Percentiles rank a stretch among this genome's conserved stretches.
phyloP scores from a whole-genome alignment of 2,113 vertebrate species.

The Chaenogobius annularis region DNA sequence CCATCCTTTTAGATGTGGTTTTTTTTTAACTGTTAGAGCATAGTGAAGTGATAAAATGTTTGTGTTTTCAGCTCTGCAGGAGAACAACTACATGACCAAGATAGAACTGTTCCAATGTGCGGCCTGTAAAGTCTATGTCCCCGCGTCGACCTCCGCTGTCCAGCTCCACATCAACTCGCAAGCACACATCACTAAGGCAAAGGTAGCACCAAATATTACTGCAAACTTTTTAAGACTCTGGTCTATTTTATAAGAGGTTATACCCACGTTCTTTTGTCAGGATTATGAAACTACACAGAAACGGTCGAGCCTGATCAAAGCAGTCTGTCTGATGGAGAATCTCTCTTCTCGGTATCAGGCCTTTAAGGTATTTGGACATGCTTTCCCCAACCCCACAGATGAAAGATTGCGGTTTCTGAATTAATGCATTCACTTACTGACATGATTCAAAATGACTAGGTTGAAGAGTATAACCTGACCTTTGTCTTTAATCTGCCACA shows the following conservation, averaged over 20 bases:
- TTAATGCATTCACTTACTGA: too few species aligned
- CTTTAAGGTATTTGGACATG: conserved; percentile 60
- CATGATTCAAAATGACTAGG: neutral
- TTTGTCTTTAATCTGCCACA: too few species aligned
- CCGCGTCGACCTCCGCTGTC: conserved; percentile 51
- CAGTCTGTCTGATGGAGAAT: conserved; percentile 59
- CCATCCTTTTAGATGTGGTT: neutral
- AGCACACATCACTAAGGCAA: conserved; percentile 53
- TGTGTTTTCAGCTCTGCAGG: conserved; percentile 52
- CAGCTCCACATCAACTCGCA: conserved; percentile 59
- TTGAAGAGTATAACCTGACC: neutral
- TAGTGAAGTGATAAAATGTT: neutral
- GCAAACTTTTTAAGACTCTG: neutral
- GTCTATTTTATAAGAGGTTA: neutral
- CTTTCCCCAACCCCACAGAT: too few species aligned
- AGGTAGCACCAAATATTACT: conserved; percentile 26
- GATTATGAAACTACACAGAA: conserved; percentile 55
- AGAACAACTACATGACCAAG: conserved; percentile 69
- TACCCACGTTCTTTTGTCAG: conserved; percentile 25
- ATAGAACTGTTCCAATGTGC: conserved; percentile 69
- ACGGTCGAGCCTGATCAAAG: conserved; percentile 51
- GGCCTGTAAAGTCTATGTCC: conserved; percentile 49
- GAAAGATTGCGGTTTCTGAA: too few species aligned
- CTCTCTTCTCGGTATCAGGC: conserved; percentile 58
- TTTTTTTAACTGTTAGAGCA: neutral